phyloP scores from a whole-genome alignment of 2,113 vertebrate genomes.

The Hemiscyllium ocellatum region DNA sequence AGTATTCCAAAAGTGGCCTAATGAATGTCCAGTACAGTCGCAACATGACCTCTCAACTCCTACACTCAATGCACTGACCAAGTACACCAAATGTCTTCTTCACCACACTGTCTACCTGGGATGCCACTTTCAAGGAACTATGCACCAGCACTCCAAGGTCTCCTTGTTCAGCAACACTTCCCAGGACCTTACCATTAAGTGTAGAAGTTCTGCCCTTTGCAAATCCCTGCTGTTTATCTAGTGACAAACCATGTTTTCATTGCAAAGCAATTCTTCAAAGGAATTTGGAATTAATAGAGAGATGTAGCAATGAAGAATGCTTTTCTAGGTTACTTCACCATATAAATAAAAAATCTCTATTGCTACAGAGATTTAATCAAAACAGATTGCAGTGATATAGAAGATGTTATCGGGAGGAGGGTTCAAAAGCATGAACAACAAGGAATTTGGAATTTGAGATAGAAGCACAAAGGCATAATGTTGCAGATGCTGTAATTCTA shows the following conservation, averaged over 20 bases:
- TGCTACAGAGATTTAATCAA: background rate
- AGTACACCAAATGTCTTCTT: too few species aligned
- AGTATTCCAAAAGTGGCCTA: too few species aligned
- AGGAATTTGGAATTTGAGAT: background rate
- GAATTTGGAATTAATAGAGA: background rate
- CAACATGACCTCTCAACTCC: too few species aligned
- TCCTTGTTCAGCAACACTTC: too few species aligned
- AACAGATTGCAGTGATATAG: background rate
- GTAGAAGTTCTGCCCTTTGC: background rate
- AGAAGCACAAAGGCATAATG: background rate
- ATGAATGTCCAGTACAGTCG: too few species aligned
- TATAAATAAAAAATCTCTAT: background rate
- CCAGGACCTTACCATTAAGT: background rate
- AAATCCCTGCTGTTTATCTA: background rate
- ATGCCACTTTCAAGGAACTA: too few species aligned
- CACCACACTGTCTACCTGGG: too few species aligned
- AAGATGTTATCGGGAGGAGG: background rate
- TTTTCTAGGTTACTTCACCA: background rate
- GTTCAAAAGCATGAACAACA: background rate
- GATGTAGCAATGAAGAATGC: background rate
- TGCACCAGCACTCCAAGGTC: too few species aligned
- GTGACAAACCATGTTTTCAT: background rate
- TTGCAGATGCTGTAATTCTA: background rate
- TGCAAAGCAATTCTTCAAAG: background rate
- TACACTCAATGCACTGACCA: too few species aligned